Percentiles rank a stretch among this genome's conserved stretches.
These are phyloP conservation scores for Hylaeus volcanicus DNA, from an alignment of 1,140 invertebrate species.

Conservation along the genomic window DNA sequence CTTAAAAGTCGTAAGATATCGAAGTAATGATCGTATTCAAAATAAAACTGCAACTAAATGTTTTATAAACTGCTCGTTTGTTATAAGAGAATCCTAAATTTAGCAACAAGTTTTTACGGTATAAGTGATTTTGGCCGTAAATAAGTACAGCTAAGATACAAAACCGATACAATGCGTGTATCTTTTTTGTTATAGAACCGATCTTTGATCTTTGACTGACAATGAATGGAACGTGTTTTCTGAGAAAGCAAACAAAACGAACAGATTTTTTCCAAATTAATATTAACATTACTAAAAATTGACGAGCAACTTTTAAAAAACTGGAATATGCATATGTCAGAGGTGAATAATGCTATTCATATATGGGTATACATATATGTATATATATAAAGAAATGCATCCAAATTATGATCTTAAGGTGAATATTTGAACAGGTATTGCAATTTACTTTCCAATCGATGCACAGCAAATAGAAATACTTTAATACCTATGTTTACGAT, in stretches of 20 bases:
- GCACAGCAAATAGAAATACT: conserved; percentile 35
- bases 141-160: conserved; percentile 55
- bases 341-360: not conserved
- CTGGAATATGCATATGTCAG: not conserved
- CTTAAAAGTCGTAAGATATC: conserved; percentile 49
- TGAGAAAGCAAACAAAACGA: not conserved
- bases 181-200: conserved; percentile 16
- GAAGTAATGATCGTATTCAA: conserved; percentile 44
- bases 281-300: not conserved
- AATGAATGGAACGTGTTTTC: not conserved
- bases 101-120: conserved; percentile 40
- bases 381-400: not conserved
- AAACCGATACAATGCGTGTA: conserved; percentile 14
- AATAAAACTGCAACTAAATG: conserved; percentile 46
- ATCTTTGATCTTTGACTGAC: not conserved
- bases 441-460: conserved; percentile 7
- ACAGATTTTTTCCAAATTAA: conserved; percentile 8
- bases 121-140: conserved; percentile 52
- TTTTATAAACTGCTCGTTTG: conserved; percentile 50
- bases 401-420: not conserved
- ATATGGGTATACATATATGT: not conserved
- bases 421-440: not conserved
- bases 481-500: conserved; percentile 27
- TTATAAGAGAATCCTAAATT: conserved; percentile 47
- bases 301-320: not conserved